phyloP scores from a whole-genome alignment of 2,888 invertebrate species.

The Atrina japonica region DNA sequence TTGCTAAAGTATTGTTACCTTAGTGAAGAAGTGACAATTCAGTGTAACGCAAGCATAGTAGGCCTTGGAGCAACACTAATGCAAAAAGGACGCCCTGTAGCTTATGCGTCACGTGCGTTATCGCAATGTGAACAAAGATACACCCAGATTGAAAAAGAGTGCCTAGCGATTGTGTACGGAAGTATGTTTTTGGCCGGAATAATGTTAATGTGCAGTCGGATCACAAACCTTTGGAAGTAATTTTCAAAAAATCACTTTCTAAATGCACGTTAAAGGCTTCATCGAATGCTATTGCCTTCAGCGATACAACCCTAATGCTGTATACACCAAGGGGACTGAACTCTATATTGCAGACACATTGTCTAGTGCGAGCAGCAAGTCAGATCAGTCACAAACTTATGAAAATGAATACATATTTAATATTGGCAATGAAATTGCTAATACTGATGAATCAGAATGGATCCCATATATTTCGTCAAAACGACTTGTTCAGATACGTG shows the following conservation, averaged over 20 bases:
- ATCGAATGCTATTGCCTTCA: conserved; percentile 46
- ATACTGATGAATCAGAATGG: background rate
- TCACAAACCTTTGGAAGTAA: conserved; percentile 50
- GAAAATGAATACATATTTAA: too few species aligned
- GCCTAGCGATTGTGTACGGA: conserved; percentile 46
- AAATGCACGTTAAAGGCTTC: conserved; percentile 43
- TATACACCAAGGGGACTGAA: conserved; percentile 39
- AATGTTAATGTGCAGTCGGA: conserved; percentile 41
- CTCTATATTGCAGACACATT: conserved; percentile 52
- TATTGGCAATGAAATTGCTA: conserved; percentile 8
- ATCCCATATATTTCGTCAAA: too few species aligned
- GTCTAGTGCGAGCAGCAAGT: conserved; percentile 42
- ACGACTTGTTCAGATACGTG: too few species aligned
- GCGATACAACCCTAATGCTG: conserved; percentile 40
- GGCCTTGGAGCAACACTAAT: conserved; percentile 47
- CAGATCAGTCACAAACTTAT: too few species aligned
- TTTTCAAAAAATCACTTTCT: conserved; percentile 44
- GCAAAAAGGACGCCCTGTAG: conserved; percentile 52
- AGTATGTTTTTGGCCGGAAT: too few species aligned
- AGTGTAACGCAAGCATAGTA: conserved; percentile 42
- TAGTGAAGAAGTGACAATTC: conserved; percentile 41
- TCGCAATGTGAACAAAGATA: conserved; percentile 43
- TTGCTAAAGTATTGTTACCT: conserved; percentile 43
- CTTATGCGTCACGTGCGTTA: conserved; percentile 47
- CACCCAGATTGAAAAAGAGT: conserved; percentile 60